Conservation (phyloP, 1,140 invertebrate species). For the Leptoteleia sp. region DNA sequence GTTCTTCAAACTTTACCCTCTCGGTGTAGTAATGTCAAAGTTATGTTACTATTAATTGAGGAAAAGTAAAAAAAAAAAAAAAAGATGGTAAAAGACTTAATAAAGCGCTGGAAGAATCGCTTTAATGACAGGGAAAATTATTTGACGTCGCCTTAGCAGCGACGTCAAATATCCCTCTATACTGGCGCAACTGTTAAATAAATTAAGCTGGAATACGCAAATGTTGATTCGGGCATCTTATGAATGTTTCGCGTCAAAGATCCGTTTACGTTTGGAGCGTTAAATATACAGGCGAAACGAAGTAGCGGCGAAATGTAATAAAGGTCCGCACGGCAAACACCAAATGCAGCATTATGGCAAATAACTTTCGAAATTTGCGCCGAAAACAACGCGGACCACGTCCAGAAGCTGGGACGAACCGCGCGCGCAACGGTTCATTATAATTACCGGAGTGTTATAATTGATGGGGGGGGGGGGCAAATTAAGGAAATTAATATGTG, state of each 20-base stretch:
- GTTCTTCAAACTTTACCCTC: too few relatives aligned
- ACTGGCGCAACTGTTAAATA: conserved; percentile 2
- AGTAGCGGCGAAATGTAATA: conserved; percentile 20
- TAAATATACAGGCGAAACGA: conserved; percentile 27
- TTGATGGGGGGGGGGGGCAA: not conserved
- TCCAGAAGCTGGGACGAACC: not conserved
- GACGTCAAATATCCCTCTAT: not conserved
- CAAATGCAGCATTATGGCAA: conserved; percentile 2
- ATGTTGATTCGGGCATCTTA: conserved; percentile 15
- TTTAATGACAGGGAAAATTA: conserved; percentile 11
- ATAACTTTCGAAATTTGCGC: not conserved
- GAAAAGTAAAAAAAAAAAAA: too few relatives aligned
- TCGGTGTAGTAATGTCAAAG: too few relatives aligned
- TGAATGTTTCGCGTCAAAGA: conserved; percentile 20
- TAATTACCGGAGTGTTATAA: conserved; percentile 1
- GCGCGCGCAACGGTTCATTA: conserved; percentile 4
- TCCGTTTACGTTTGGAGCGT: not conserved
- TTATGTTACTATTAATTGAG: too few relatives aligned
- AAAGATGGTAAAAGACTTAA: too few relatives aligned
- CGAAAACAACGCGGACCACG: conserved; percentile 6
- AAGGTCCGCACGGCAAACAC: conserved; percentile 4
- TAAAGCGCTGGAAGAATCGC: conserved; percentile 8
- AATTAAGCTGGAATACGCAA: conserved; percentile 17
- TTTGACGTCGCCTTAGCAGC: not conserved
- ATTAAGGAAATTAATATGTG: conserved; percentile 5